These are phyloP conservation scores for Rhamnusium bicolor DNA, from an alignment of 2,888 invertebrate species.

Conservation along the genomic window DNA sequence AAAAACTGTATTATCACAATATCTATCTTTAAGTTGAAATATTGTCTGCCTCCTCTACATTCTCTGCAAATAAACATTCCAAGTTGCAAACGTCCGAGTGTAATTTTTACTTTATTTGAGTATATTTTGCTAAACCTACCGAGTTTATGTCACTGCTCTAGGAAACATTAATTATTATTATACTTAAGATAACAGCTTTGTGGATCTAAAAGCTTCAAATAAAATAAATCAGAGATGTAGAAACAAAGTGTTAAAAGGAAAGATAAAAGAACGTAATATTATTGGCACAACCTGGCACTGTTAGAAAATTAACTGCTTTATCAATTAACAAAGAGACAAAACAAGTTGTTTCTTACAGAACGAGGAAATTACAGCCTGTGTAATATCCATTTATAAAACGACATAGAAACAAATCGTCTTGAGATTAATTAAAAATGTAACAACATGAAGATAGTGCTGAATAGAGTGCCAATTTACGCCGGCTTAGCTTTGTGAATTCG, in stretches of 20 bases:
- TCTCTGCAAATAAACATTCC: too few relatives aligned
- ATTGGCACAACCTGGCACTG: background rate
- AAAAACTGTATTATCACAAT: too few relatives aligned
- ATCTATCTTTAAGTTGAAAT: too few relatives aligned
- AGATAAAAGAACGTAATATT: slow-evolving; percentile 13
- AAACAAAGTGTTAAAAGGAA: background rate
- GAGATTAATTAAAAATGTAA: background rate
- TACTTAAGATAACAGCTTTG: background rate
- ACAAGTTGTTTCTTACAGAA: slow-evolving; percentile 8
- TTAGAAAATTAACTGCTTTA: slow-evolving; percentile 15
- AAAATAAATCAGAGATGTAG: background rate
- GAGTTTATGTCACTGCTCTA: background rate
- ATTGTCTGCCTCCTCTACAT: too few relatives aligned
- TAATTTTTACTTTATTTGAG: too few relatives aligned
- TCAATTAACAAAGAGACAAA: slow-evolving; percentile 22
- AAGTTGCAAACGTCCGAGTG: too few relatives aligned
- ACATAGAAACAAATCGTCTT: background rate
- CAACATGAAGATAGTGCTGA: background rate
- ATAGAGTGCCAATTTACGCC: background rate
- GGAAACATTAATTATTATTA: background rate
- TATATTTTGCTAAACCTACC: too few relatives aligned
- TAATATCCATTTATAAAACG: slow-evolving; percentile 9
- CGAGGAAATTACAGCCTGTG: slow-evolving; percentile 7
- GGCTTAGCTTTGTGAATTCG: background rate
- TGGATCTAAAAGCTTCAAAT: background rate